A percentile compares a stretch with the other conserved stretches of the same genome.
These are phyloP conservation scores for Portunus trituberculatus DNA, from an alignment of 1,140 invertebrate species.

Conservation along the genomic window DNA sequence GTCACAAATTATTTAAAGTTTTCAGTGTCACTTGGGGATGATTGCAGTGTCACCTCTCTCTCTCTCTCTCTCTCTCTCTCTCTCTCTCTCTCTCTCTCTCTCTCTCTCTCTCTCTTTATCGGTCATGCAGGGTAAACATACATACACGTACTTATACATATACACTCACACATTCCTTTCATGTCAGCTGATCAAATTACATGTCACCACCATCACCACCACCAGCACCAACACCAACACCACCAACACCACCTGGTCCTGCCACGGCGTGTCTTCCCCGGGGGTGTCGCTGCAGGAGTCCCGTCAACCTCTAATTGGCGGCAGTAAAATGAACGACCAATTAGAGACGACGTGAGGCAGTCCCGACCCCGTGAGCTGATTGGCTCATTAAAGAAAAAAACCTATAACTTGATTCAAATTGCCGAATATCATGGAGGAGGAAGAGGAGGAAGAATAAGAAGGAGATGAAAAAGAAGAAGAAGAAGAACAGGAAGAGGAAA, in stretches of 20 bases:
- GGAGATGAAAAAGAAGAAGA: neutral
- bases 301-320: slow-evolving; percentile 10
- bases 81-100: too few relatives aligned
- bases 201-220: neutral
- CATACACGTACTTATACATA: too few relatives aligned
- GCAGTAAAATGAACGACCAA: slow-evolving; percentile 21
- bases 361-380: neutral
- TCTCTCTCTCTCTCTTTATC: too few relatives aligned
- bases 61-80: too few relatives aligned
- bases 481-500: neutral
- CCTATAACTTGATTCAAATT: neutral
- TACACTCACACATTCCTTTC: neutral
- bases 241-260: neutral
- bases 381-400: slow-evolving; percentile 23
- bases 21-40: too few relatives aligned
- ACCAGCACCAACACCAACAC: neutral
- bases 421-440: slow-evolving; percentile 3
- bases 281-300: slow-evolving; percentile 15
- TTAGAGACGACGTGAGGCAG: slow-evolving; percentile 8
- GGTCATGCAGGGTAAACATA: too few relatives aligned
- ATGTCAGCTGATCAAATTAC: too few relatives aligned
- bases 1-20: neutral
- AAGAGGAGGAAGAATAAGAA: slow-evolving; percentile 13
- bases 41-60: too few relatives aligned
- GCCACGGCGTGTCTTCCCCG: neutral